Evolutionary conservation across 2,113 vertebrate species (phyloP), one percentile per base, ranked within the genome.

Genomic region (Hoplias malabaricus): DNA sequence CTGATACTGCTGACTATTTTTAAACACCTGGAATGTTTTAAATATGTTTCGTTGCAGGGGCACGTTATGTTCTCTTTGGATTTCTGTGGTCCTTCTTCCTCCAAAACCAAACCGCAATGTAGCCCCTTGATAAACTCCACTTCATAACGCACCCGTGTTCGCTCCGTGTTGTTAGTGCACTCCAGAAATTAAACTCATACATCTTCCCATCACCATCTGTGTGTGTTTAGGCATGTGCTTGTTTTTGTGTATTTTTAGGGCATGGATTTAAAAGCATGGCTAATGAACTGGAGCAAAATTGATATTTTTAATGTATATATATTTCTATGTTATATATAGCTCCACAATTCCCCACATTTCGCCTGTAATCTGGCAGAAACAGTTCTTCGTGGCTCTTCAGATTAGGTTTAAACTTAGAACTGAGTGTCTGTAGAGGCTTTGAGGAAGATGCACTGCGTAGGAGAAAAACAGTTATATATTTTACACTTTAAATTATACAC

Each of bases 1-100:
- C 31, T 50, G 59, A 73, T 74, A 59, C 56, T 38, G 53, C 56
- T 29, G 54, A 68, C 43, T 25, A 25, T 80, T 73, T 79, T 46
- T 53, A 73, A 25, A 5, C 54, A 50, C 53, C 23, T 50, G 73
- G 40, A 69, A 59, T 74, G 27, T 62, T 57, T 74, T 16, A 25
- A 57, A 57, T 53, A 29, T 56, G 25, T 65, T 42, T 73, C 16
- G n/a, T 5, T 16, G 40, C n/a, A 19, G 33, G 54, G 21, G 68
- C 34, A 29, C 23, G 50, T 27, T n/a, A 9, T 62, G 72, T 74
- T 43, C n/a, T n/a, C n/a, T n/a, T 50, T 13, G 46, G 10, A 36
- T 34, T 21, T 23, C 8, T 53, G 10, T 21, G 59, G 31, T 13
- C 59, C 27, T 2, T 61, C 16, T 9, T 33, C 33, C 57, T 21